Conservation (phyloP, 2,113 vertebrate genomes). For the human (Homo sapiens) region GRCh38 chr5:180488001-180488500, state of each 20-base stretch:
- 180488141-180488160: too few species aligned
- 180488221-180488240: background rate
- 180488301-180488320: background rate
- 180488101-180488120: background rate
- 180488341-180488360: background rate
- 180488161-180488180: background rate
- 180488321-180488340: background rate
- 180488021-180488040: background rate
- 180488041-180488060: background rate
- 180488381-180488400: background rate
- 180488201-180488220: background rate
- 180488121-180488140: background rate
- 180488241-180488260: background rate
- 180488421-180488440: background rate
- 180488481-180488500: background rate
- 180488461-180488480: constrained; percentile 1
- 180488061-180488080: background rate
- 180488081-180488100: background rate
- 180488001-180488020: background rate
- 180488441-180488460: background rate
- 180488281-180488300: background rate
- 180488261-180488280: background rate
- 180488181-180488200: background rate
- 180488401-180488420: background rate
- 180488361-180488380: background rate